These are phyloP conservation scores for Torymus aiolomorphi DNA, from an alignment of 2,888 invertebrate species.

Conservation along the genomic window DNA sequence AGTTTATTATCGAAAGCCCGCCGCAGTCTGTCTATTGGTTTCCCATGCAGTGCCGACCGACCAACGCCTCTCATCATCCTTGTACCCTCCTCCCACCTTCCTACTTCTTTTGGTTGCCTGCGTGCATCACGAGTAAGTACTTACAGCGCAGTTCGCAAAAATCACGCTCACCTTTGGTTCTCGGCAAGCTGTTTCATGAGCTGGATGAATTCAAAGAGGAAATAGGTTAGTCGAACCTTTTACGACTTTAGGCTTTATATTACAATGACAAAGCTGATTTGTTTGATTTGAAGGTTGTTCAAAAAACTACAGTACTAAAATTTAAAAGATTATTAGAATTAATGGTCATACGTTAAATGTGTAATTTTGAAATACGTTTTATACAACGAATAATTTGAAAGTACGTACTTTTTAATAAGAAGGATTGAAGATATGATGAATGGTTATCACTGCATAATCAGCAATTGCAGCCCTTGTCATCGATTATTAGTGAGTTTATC, in stretches of 20 bases:
- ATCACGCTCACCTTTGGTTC: constrained; percentile 19
- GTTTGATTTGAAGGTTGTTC: no score
- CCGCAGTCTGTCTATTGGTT: constrained; percentile 12
- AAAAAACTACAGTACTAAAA: no score
- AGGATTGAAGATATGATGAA: background rate
- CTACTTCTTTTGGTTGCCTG: background rate
- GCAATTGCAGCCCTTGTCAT: constrained; percentile 20
- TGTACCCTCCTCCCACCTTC: background rate
- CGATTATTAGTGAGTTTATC: constrained; percentile 39
- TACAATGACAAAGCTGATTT: no score
- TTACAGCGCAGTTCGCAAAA: background rate
- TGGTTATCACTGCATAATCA: constrained; percentile 1
- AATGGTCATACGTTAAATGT: no score
- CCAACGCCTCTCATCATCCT: constrained; percentile 46
- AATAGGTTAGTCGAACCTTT: no score
- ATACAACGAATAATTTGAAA: no score
- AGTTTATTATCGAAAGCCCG: constrained; percentile 24
- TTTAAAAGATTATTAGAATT: no score
- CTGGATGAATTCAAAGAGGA: no score
- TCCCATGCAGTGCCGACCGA: background rate
- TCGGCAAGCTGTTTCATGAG: background rate
- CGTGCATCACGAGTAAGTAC: background rate
- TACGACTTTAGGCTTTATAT: no score
- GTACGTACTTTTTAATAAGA: background rate
- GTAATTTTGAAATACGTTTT: no score